Percentiles rank a stretch among this genome's conserved stretches.
phyloP scores from a whole-genome alignment of 2,888 invertebrate genomes.

The Stegophylla sp. region DNA sequence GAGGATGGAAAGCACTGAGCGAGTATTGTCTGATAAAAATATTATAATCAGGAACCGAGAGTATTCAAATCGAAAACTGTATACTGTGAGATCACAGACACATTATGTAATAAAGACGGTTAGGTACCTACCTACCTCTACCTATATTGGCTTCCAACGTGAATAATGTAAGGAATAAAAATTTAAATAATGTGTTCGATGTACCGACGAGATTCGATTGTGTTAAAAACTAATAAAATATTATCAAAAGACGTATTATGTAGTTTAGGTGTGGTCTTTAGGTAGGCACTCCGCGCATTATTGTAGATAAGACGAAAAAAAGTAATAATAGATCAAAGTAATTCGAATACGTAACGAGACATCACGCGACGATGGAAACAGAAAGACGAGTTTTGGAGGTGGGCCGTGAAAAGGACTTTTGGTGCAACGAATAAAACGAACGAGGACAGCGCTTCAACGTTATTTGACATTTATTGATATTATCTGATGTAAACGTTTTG shows the following conservation, averaged over 20 bases:
- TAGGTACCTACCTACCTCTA: too few relatives aligned
- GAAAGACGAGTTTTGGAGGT: background rate
- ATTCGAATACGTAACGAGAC: background rate
- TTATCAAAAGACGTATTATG: background rate
- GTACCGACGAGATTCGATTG: background rate
- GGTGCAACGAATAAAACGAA: too few relatives aligned
- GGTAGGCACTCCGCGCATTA: background rate
- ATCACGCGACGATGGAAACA: background rate
- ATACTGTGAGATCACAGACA: background rate
- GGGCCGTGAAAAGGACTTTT: background rate
- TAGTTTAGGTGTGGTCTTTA: background rate
- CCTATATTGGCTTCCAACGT: background rate
- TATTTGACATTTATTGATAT: too few relatives aligned
- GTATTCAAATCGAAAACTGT: background rate
- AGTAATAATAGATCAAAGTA: background rate
- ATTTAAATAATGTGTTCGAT: background rate
- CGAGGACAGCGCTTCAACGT: too few relatives aligned
- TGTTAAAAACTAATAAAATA: background rate
- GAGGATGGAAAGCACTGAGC: background rate
- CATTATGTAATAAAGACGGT: background rate
- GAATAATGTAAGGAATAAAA: background rate
- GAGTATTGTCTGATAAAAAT: constrained; percentile 3
- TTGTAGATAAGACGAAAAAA: background rate
- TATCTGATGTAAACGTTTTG: too few relatives aligned
- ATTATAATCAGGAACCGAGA: background rate